Evolutionary conservation across 1,140 invertebrate genomes (phyloP), one percentile per base, ranked within the genome.

Genomic region (Pseudomyrmex dendroicus): DNA sequence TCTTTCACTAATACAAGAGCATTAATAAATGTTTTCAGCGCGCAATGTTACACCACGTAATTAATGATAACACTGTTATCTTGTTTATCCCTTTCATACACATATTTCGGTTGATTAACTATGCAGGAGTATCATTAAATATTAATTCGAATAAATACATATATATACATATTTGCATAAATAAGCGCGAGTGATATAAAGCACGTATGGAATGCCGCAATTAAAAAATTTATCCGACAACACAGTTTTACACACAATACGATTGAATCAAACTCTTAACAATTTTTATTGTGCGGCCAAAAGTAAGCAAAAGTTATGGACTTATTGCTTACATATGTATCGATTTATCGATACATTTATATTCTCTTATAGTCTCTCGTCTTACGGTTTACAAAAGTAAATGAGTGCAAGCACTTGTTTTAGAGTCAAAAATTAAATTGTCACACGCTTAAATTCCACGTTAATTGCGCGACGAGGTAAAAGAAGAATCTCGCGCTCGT

Each of bases 61-160:
- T 54, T 78, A 78, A 78, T 68, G 20, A 68, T 68, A 59, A 70
- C 7, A 20, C 50, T 35, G 59, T 78, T 78, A 70, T 78, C 44
- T 59, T 13, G 20, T 25, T 48, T 35, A 10, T 57, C 66, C 17
- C 22, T 77, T 54, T 56, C 15, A 50, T 46, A 35, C 5, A 35
- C 57, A 78, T 70, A 78, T 57, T 78, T 12, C 48, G 22, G 56
- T 78, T 70, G 44, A 80, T 72, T 44, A 48, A 44, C n/a, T 48
- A 56, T n/a, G 66, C 50, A 8, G 44, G 61, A 59, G 22, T n/a
- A 61, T 72, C 20, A 48, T 72, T 80, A 80, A 80, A 80, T 78
- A 48, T 70, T 70, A 68, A 78, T 80, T 72, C 35, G 12, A 35
- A 3, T 44, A 70, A 56, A 61, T 59, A 44, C 57, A 59, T 20